Base-by-base conservation (phyloP, 2,888 invertebrate species). In the Drosophila multiciliata region DNA sequence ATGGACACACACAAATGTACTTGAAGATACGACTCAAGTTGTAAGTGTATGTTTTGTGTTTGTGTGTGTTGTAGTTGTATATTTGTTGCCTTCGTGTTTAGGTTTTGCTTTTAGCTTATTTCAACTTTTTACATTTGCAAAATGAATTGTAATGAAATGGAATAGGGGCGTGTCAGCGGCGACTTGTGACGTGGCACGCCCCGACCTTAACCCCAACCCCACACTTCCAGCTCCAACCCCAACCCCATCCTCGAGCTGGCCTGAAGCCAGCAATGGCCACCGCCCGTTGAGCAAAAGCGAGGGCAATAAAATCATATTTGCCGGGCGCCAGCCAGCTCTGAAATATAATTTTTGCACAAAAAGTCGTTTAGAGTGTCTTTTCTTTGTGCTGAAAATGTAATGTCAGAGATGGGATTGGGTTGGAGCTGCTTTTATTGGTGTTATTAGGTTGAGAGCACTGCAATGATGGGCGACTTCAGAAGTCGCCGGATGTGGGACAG, bases 291-390 rank as follows among this genome's bases (percentile, higher is more conserved):
- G 81, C 69, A 59, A 73, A 70, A 66, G 58, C 62, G 45, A 35
- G 60, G 74, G 71, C 79, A 83, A 87, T 90, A 91, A 92, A 89
- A 90, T 91, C 85, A 91, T 91, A 89, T 91, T 92, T 85, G 91
- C 88, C 91, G 91, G 93, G 93, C 92, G 93, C 92, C 92, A 92
- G 91, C 82, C 92, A 91, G 84, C 75, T 83, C 78, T 82, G 66
- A 87, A 89, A 77, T 77, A 87, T 85, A 87, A 82, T 90, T 89
- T 79, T 79, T 82, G 88, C 73, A 82, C 82, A 81, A 75, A 86
- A 81, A 83, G 82, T 88, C 86, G 74, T 84, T 79, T 79, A 54
- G 66, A 84, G 75, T 80, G 75, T 78, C 85, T 82, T 64, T 61
- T 42, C 45, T 80, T 65, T 38, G 50, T 36, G 54, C 49, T 11